Base-by-base conservation (phyloP, 2,888 invertebrate species). In the Amorpha juglandis region DNA sequence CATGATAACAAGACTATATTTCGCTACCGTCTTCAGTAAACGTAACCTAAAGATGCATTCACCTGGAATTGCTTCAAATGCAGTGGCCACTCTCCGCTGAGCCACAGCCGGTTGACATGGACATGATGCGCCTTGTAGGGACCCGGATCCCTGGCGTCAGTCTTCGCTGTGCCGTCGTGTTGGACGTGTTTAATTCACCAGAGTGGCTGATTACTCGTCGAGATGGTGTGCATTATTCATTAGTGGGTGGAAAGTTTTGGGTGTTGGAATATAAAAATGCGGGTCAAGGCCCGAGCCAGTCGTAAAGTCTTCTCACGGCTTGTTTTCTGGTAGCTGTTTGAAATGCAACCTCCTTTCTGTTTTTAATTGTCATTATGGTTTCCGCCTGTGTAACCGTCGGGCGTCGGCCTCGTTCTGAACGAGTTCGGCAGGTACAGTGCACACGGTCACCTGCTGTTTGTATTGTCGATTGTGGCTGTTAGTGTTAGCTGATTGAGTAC, bases 201-300 rank as follows among this genome's bases (percentile, higher is more conserved):
- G 72, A 66, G 64, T 64, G 69, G 70, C 65, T 70, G 67, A 72
- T 70, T 58, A 58, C 58, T 69, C 66, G 68, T 64, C 53, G 67
- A 78, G 77, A 78, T 76, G 77, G 77, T 77, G 77, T 76, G 78
- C 78, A 83, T 85, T 84, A 87, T 86, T 84, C 81, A 84, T 82
- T 66, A 80, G 79, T 70, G 71, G 81, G 70, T 86, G 84, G 87
- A 87, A 87, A 87, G 84, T 87, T 87, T 86, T 67, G 78, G 69
- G 78, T 84, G 79, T 80, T 74, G 75, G 84, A 84, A 85, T 86
- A 83, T 81, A 77, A 84, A 86, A 76, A 88, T 83, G 84, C 83
- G 74, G 83, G 86, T 84, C 86, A 86, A 82, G 87, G 83, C 82
- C 27, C 69, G 74, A 64, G 19, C 19, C 71, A 70, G 71, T 68